Base-by-base conservation (phyloP, 2,888 invertebrate genomes). In the Neoaliturus tenellus region DNA sequence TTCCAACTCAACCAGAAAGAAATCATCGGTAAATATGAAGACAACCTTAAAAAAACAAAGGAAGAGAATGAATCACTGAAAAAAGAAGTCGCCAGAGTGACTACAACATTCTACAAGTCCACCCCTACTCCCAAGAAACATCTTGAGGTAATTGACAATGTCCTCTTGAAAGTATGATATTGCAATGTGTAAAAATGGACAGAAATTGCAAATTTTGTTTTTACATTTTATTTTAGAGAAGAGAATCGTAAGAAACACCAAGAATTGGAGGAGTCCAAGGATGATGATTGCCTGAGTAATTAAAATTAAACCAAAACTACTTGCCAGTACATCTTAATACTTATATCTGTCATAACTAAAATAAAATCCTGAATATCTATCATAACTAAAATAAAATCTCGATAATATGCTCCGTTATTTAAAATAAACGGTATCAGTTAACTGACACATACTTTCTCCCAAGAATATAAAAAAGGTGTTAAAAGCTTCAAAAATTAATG, bases 41-140 rank as follows among this genome's bases (percentile, higher is more conserved):
- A 82, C 0, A 71, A 82, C 12, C 58, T 82, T 44, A 69, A 73
- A 48, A 82, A 82, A 55, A 55, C 73, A 14, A 82, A 55, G 39
- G 82, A 82, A 23, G 82, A 82, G 73, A 82, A 55, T 82, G 82
- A 82, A 51, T 51, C 55, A 3, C 73, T 73, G 35, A 82, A 82
- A 55, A 82, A 73, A 25, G 82, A 82, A 73, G 82, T 73, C n/a
- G 73, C 73, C 1, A 31, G 55, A 55, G 25, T 82, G 12, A 39
- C 55, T 25, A 82, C 48, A 28, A 73, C 82, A 4, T 73, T 82
- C n/a, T 73, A 82, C 35, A 82, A 82, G 48, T 73, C 73, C 0
- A 82, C 82, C 1, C 82, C 82, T 25, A 82, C 82, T 35, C 82
- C 82, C 3, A 82, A 82, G 33, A 82, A 82, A 55, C 33, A 51